These are phyloP conservation scores for Sebastes glaucus DNA, from an alignment of 2,797 vertebrate genomes.

Conservation along the genomic window DNA sequence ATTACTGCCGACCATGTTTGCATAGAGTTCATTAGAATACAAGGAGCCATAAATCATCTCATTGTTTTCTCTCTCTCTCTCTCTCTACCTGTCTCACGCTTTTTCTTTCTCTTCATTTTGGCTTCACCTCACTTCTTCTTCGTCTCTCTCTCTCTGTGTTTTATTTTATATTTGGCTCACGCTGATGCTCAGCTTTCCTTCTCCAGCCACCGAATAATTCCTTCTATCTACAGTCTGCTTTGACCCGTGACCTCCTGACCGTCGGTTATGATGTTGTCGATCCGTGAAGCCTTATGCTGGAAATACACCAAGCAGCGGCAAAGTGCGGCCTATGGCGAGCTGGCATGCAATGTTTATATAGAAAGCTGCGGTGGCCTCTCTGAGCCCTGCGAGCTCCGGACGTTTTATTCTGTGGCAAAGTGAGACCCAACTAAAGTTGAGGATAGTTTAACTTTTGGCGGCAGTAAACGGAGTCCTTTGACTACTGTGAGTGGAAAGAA, in stretches of 20 bases:
- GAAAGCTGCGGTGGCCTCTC: too few relatives aligned
- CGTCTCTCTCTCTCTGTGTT: background rate
- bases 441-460: too few relatives aligned
- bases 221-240: background rate
- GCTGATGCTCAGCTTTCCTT: background rate
- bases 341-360: too few relatives aligned
- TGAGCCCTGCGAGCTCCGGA: too few relatives aligned
- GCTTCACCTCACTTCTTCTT: background rate
- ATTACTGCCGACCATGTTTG: conserved; percentile 58
- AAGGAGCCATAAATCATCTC: conserved; percentile 56
- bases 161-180: conserved; percentile 18
- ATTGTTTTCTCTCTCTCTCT: conserved; percentile 24
- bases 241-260: conserved; percentile 21
- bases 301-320: too few relatives aligned
- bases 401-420: too few relatives aligned
- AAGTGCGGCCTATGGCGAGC: too few relatives aligned
- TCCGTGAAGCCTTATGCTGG: background rate
- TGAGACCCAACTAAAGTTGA: too few relatives aligned
- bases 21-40: conserved; percentile 63
- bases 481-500: too few relatives aligned
- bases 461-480: too few relatives aligned
- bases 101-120: background rate
- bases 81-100: conserved; percentile 10
- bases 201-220: background rate
- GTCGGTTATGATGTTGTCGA: background rate